These are phyloP conservation scores for Sebastes dallii DNA, from an alignment of 2,797 vertebrate genomes.

Conservation along the genomic window DNA sequence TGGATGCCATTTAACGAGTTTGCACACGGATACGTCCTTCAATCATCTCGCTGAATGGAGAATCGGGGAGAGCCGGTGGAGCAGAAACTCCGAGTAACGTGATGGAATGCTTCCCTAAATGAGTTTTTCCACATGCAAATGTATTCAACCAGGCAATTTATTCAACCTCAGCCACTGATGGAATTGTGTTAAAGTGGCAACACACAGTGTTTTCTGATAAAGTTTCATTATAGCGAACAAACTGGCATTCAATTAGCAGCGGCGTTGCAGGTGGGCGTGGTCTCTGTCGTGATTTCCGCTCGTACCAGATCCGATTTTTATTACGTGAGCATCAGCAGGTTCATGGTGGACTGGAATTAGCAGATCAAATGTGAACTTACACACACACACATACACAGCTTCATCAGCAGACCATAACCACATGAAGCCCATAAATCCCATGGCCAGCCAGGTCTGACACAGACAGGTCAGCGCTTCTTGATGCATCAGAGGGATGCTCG, in stretches of 20 bases:
- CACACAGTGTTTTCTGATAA: conserved; percentile 7
- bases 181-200: conserved; percentile 27
- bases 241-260: not conserved
- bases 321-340: conserved; percentile 5
- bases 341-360: conserved; percentile 32
- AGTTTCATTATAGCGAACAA: conserved; percentile 24
- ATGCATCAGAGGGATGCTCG: conserved; percentile 68
- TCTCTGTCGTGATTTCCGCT: not conserved
- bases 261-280: conserved; percentile 16
- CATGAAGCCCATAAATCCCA: conserved; percentile 80
- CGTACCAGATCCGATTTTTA: conserved; percentile 28
- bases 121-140: conserved; percentile 68
- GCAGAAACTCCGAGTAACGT: conserved; percentile 47
- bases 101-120: conserved; percentile 64
- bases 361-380: conserved; percentile 61
- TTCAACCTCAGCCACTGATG: conserved; percentile 26
- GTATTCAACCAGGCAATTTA: conserved; percentile 48
- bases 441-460: conserved; percentile 77
- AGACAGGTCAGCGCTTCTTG: conserved; percentile 74
- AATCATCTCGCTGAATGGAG: conserved; percentile 60
- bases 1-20: conserved; percentile 76
- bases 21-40: conserved; percentile 69
- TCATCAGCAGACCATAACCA: conserved; percentile 68
- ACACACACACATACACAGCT: conserved; percentile 13
- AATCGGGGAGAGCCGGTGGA: conserved; percentile 24